These are phyloP conservation scores for Halictus quadricinctus DNA, from an alignment of 2,888 invertebrate species.

Conservation along the genomic window DNA sequence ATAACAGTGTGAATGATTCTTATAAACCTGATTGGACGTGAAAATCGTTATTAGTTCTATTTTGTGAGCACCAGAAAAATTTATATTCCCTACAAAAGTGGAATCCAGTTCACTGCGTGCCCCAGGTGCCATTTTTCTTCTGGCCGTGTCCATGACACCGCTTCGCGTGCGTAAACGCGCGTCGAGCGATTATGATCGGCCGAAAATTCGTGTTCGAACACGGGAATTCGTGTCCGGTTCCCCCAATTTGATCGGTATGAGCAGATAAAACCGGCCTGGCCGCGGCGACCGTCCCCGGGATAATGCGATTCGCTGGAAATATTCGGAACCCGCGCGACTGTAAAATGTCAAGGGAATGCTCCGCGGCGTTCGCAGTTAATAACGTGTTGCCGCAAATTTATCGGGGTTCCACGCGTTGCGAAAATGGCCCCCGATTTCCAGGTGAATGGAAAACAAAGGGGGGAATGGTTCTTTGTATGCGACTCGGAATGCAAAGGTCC, in stretches of 20 bases:
- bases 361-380: constrained; percentile 37
- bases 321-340: constrained; percentile 41
- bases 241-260: constrained; percentile 59
- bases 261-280: constrained; percentile 52
- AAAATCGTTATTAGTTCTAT: no score
- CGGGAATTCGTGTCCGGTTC: constrained; percentile 58
- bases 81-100: background rate
- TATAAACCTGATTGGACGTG: no score
- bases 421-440: constrained; percentile 20
- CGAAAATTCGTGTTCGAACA: constrained; percentile 58
- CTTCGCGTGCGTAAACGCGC: constrained; percentile 52
- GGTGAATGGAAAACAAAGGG: constrained; percentile 21
- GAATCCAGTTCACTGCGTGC: background rate
- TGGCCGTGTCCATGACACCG: background rate
- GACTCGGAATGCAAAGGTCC: background rate
- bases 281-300: constrained; percentile 15
- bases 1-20: no score
- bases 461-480: background rate
- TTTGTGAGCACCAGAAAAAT: background rate
- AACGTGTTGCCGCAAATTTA: constrained; percentile 38
- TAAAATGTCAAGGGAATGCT: constrained; percentile 36
- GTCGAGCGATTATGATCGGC: constrained; percentile 58
- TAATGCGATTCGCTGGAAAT: constrained; percentile 44
- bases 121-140: background rate
- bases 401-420: background rate